Evolutionary conservation across 2,113 vertebrate species (phyloP).

Genomic region (Podilymbus podiceps): DNA sequence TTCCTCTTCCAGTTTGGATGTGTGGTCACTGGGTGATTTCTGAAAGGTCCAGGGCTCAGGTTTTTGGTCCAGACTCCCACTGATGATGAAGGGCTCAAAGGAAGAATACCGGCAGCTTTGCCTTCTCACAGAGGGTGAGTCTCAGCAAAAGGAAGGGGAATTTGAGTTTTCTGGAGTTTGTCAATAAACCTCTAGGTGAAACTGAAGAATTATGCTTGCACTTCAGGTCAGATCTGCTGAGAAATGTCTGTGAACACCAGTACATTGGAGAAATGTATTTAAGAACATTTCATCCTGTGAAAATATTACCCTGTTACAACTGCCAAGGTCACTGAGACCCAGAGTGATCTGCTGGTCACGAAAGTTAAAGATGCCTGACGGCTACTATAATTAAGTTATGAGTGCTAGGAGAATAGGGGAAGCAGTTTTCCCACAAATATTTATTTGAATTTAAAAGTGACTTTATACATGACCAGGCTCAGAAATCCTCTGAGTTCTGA

Average conservation of each 20-base stretch:
- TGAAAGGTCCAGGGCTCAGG: not conserved
- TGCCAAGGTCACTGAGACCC: slow-evolving; percentile 36
- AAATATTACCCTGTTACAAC: slow-evolving; percentile 15
- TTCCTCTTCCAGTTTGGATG: not conserved
- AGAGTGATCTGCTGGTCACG: slow-evolving; percentile 28
- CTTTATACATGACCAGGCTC: not conserved
- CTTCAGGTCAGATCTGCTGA: slow-evolving; percentile 11
- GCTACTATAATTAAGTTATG: slow-evolving; percentile 62
- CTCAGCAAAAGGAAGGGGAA: not conserved
- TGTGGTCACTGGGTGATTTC: not conserved
- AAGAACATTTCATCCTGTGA: slow-evolving; percentile 29
- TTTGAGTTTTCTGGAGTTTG: slow-evolving; percentile 52
- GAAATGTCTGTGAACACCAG: not conserved
- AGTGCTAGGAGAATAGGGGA: slow-evolving; percentile 24
- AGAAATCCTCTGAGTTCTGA: not conserved
- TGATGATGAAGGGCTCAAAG: not conserved
- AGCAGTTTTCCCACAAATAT: slow-evolving; percentile 59
- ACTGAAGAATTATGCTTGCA: slow-evolving; percentile 9
- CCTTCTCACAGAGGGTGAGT: not conserved
- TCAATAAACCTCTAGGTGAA: slow-evolving; percentile 33
- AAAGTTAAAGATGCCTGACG: slow-evolving; percentile 57
- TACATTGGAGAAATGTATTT: not conserved
- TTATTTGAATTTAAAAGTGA: slow-evolving; percentile 46
- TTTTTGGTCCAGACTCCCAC: not conserved
- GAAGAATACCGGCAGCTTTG: slow-evolving; percentile 17